Evolutionary conservation across 1,140 invertebrate species (phyloP), one percentile per base, ranked within the genome.

Genomic region (Dolichoris vasculosae): DNA sequence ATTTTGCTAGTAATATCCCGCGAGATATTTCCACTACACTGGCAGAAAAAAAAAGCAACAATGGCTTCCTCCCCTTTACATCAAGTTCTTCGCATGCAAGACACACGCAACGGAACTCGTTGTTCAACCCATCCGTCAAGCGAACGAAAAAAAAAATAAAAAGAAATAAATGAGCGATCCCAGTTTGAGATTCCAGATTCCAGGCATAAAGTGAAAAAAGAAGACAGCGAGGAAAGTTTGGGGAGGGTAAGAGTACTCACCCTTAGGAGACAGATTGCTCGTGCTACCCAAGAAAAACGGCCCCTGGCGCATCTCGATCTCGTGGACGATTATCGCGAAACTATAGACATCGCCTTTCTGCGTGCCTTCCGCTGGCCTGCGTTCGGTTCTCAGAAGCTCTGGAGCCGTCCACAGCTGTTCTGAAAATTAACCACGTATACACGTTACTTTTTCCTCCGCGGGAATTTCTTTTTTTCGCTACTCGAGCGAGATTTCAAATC

Each of bases 301-400:
- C 40, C 98, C 98, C 92, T 97, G 96, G 84, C 97, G 93, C 83
- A 96, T 95, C 32, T 97, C 95, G 84, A 99, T 98, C 93, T 99
- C 98, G 89, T 99, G 97, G 86, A 98, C 95, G 87, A 99, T 98
- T 88, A 99, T 98, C n/a, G 95, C 97, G 91, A 99, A 99, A 38
- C 98, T 98, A 90, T 98, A 99, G 0, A 99, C 96, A 91, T 99
- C 98, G 0, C 96, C 98, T 92, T 97, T 98, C 89, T 98, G 98
- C 0, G 96, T 97, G 1, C 97, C 97, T 90, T 96, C 95, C 0
- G 95, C 94, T 15, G 96, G 95, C 15, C 94, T 94, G 48, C 95
- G 93, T 26, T 96, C 93, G 91, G 97, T 94, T 55, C 97, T 94
- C 35, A 99, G 92, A 3, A 99, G 90, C 92, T 99, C 98, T 0